These are phyloP conservation scores for Mellilla xanthometata DNA, from an alignment of 2,888 invertebrate species.

Conservation along the genomic window DNA sequence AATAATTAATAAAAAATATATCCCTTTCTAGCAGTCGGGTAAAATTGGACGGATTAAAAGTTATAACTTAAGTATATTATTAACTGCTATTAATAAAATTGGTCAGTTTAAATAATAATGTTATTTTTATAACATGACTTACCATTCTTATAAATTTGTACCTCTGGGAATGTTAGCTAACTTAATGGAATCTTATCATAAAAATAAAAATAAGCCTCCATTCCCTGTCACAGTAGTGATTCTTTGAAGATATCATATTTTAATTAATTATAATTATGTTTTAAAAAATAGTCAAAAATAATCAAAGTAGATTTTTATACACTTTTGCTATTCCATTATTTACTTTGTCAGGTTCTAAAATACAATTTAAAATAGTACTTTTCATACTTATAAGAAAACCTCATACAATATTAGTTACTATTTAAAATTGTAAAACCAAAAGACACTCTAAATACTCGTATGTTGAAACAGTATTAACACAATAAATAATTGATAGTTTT, in stretches of 20 bases:
- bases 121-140: too few species aligned
- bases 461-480: not conserved
- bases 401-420: not conserved
- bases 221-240: constrained; percentile 7
- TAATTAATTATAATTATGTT: not conserved
- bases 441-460: not conserved
- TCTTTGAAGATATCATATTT: not conserved
- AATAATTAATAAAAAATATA: too few species aligned
- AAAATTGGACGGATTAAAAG: too few species aligned
- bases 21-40: too few species aligned
- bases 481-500: not conserved
- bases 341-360: too few species aligned
- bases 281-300: not conserved
- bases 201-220: constrained; percentile 15
- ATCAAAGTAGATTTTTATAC: not conserved
- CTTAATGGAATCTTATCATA: constrained; percentile 6
- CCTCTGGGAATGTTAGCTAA: constrained; percentile 11
- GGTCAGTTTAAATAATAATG: too few species aligned
- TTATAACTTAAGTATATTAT: too few species aligned
- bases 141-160: constrained; percentile 10
- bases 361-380: too few species aligned
- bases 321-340: too few species aligned
- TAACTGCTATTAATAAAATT: too few species aligned
- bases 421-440: not conserved
- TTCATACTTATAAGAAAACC: too few species aligned